A percentile compares a stretch with the other conserved stretches of the same genome.
Evolutionary conservation across 2,888 invertebrate genomes (phyloP).

Genomic region (Teleogryllus oceanicus): DNA sequence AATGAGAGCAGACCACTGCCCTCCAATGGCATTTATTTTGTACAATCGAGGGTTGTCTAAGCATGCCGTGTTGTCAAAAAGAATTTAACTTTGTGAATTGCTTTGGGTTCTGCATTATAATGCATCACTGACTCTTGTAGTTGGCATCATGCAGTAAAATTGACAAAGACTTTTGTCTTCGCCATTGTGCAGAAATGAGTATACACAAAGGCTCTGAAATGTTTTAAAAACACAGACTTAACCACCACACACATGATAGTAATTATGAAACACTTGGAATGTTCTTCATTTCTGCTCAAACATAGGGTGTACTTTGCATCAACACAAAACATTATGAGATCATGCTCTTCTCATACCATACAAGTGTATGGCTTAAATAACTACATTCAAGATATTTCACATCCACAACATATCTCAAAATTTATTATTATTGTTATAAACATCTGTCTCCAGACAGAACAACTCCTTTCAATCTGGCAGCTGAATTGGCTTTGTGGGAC

Average conservation of each 20-base stretch:
- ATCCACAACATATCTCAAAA: conserved; percentile 11
- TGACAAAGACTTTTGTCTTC: neutral
- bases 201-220: neutral
- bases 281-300: neutral
- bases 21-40: conserved; percentile 18
- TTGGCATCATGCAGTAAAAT: neutral
- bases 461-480: conserved; percentile 10
- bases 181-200: neutral
- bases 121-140: neutral
- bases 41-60: conserved; percentile 7
- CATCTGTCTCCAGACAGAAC: neutral
- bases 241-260: neutral
- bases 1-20: neutral
- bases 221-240: neutral
- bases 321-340: neutral
- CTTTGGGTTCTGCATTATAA: neutral
- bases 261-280: neutral
- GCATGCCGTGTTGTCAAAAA: neutral
- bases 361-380: neutral
- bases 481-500: conserved; percentile 7
- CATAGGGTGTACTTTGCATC: neutral
- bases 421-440: neutral
- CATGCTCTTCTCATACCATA: neutral
- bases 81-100: neutral
- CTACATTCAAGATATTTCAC: neutral